Base-by-base conservation (phyloP, 2,888 invertebrate species). In the Apoda limacodes region DNA sequence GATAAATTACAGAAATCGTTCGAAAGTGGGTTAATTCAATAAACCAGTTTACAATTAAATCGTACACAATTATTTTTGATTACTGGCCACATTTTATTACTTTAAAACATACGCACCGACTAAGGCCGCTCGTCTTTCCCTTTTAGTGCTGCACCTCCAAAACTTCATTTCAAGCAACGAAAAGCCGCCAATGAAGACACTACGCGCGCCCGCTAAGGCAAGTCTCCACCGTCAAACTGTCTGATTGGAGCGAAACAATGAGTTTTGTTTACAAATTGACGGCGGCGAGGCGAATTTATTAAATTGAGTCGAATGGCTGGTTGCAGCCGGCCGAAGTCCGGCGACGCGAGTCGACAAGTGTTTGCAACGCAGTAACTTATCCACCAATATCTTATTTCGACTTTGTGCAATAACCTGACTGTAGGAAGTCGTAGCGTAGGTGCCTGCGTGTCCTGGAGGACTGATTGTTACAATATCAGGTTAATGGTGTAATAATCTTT, bases 181-280 rank as follows among this genome's bases (percentile, higher is more conserved):
- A 30, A 51, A 53, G 56, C 57, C 54, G 55, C 39, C 41, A 41
- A 32, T 60, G 60, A 59, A 60, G 59, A 47, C 54, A 55, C 54
- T 48, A 46, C 54, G 52, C 61, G 59, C 69, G 63, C 58, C 63
- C 68, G 64, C 54, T 51, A 58, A 63, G 60, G 52, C 64, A 65
- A 65, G 61, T 58, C 35, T 61, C 55, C 61, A 64, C 67, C 63
- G 66, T 60, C 59, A 50, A 62, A 78, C 76, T 78, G 74, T 43
- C 68, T 66, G 64, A 55, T 57, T 52, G 61, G 38, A 52, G 48
- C 64, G 72, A 74, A 75, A 80, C 76, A 78, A 80, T 75, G 76
- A 68, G 56, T 78, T 76, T 74, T 78, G 78, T 80, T 78, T 80
- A 74, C 69, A 72, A 70, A 71, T 64, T 61, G 58, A 44, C 58